phyloP scores from a whole-genome alignment of 2,888 invertebrate genomes.

The Torymus texanus region DNA sequence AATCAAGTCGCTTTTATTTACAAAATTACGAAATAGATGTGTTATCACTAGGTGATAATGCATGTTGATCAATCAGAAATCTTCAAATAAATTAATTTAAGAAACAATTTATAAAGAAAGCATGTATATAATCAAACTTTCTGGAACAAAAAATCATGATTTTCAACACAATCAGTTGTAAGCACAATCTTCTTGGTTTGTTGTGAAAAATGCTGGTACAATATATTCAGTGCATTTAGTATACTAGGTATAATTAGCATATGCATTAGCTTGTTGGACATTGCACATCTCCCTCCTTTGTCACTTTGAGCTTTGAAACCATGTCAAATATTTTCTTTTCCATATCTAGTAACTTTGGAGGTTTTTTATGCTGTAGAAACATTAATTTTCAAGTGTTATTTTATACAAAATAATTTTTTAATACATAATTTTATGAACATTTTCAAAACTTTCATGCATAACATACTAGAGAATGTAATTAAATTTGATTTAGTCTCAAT shows the following conservation, averaged over 20 bases:
- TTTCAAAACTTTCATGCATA: background rate
- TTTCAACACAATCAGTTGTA: background rate
- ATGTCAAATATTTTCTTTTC: constrained; percentile 77
- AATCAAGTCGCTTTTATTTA: constrained; percentile 16
- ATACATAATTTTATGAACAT: no score
- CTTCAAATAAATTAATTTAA: background rate
- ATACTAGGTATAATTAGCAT: background rate
- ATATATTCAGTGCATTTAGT: constrained; percentile 9
- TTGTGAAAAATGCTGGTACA: background rate
- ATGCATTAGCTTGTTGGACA: constrained; percentile 69
- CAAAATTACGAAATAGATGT: background rate
- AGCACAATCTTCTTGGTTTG: background rate
- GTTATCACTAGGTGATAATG: background rate
- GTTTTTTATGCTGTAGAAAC: constrained; percentile 85
- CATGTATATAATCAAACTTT: no score
- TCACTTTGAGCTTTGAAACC: constrained; percentile 66
- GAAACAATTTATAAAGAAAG: no score
- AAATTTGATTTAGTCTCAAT: background rate
- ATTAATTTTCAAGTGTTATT: no score
- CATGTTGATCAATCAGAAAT: constrained; percentile 18
- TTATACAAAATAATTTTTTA: no score
- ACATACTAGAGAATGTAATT: background rate
- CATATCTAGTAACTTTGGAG: constrained; percentile 81
- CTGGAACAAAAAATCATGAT: background rate
- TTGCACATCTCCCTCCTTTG: constrained; percentile 69